Base-by-base conservation (phyloP, 2,888 invertebrate species). In the Heliconius aoede region DNA sequence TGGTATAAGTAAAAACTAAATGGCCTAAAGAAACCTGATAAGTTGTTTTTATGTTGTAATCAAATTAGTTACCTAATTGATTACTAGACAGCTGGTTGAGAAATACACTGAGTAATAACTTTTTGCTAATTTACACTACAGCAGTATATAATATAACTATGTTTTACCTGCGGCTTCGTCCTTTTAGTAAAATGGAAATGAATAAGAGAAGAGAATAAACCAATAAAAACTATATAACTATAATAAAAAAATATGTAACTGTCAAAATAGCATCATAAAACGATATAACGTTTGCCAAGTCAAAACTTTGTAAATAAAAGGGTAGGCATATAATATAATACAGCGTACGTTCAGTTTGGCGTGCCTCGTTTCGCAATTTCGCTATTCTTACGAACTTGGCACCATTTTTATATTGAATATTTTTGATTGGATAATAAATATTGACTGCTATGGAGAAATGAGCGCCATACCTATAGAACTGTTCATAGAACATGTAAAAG, bases 21-120 rank as follows among this genome's bases (percentile, higher is more conserved):
- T 71, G 58, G 32, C 28, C 46, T 24, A 58, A 71, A 71, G 58
- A 71, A 71, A 71, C 71, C 71, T 58, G 71, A 24, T 71, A 71
- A 71, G 30, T 58, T 30, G 30, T 51, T 71, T 46, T 71, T 58
- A 24, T 55, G 71, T 58, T 32, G 58, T 71, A 58, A 71, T 71
- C 30, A 71, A 71, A 71, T 71, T 71, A 58, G 71, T 58, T 71
- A 67, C 18, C 4, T 67, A 71, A 58, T 71, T 32, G 58, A 71
- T 71, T 68, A 71, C 32, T 71, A 32, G 55, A 55, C 58, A 32
- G 32, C 30, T 60, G 58, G 24, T 71, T 71, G 58, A 32, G 58
- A 58, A 71, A 71, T 60, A 55, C 11, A n/a, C 64, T 60, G 30
- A 24, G 71, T 30, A 58, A 32, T 24, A 24, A 71, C 58, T 71